Percentiles rank a stretch among this genome's conserved stretches.
These are phyloP conservation scores for Luperina nickerlii DNA, from an alignment of 2,888 invertebrate genomes.

Conservation along the genomic window DNA sequence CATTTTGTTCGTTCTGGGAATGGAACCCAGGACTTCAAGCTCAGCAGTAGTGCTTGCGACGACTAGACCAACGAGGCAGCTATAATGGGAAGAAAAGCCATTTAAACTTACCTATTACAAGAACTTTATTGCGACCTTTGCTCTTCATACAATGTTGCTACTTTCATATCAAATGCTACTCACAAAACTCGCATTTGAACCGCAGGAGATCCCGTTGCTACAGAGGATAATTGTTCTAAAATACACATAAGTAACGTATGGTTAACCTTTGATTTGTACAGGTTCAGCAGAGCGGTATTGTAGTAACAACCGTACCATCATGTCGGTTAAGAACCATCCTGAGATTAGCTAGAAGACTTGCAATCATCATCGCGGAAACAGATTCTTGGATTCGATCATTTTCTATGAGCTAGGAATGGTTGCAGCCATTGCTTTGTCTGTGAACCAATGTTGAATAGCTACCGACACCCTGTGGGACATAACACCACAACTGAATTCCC, in stretches of 20 bases:
- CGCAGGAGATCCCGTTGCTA: constrained; percentile 39
- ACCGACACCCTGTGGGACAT: neutral
- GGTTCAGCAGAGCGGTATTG: constrained; percentile 17
- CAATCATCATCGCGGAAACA: neutral
- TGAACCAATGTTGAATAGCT: neutral
- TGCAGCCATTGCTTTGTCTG: neutral
- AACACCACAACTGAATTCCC: too few relatives aligned
- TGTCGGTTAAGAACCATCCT: neutral
- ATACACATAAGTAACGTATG: constrained; percentile 13
- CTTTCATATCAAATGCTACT: constrained; percentile 4
- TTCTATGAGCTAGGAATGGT: neutral
- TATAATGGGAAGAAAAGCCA: too few relatives aligned
- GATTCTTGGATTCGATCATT: neutral
- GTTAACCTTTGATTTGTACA: constrained; percentile 26
- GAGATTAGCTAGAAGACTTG: neutral
- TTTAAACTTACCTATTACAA: too few relatives aligned
- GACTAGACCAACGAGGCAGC: too few relatives aligned
- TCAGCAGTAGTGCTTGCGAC: too few relatives aligned
- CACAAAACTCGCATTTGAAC: constrained; percentile 28
- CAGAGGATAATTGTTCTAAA: constrained; percentile 33
- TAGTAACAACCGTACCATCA: neutral
- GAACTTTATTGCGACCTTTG: constrained; percentile 5
- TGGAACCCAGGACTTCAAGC: too few relatives aligned
- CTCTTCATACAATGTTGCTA: constrained; percentile 30
- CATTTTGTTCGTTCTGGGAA: too few relatives aligned